Conservation (phyloP, 2,113 vertebrate species). For the Nerophis lumbriciformis region DNA sequence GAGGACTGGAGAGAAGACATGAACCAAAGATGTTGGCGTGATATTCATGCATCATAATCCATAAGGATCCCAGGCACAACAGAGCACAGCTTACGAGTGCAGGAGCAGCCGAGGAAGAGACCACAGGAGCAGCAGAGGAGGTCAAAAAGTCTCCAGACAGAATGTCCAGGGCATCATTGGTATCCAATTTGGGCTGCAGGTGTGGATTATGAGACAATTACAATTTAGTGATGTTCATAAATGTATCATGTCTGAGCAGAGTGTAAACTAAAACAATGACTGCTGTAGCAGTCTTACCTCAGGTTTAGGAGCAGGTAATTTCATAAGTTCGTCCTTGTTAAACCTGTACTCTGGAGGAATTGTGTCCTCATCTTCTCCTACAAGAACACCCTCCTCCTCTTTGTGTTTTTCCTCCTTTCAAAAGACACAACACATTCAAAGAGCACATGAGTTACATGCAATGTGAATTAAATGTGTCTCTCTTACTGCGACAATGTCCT, state of each 20-base stretch:
- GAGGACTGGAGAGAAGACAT: conserved; percentile 26
- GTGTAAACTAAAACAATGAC: neutral
- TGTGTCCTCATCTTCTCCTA: conserved; percentile 64
- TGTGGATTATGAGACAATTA: neutral
- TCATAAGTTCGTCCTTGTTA: conserved; percentile 35
- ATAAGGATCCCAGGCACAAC: neutral
- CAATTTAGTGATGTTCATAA: neutral
- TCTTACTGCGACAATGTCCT: conserved; percentile 57
- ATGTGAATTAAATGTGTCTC: neutral
- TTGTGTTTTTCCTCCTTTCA: conserved; percentile 51
- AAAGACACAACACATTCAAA: neutral
- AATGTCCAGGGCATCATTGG: conserved; percentile 62
- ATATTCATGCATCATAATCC: neutral
- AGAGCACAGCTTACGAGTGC: conserved; percentile 25
- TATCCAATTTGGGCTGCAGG: conserved; percentile 55
- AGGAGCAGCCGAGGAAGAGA: conserved; percentile 32
- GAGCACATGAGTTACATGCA: neutral
- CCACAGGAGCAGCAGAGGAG: conserved; percentile 37
- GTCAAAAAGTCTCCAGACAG: conserved; percentile 56
- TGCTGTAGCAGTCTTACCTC: conserved; percentile 44
- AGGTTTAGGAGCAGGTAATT: conserved; percentile 50
- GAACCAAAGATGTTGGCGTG: neutral
- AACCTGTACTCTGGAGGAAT: conserved; percentile 63
- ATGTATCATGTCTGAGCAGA: neutral
- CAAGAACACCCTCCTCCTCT: conserved; percentile 57